A percentile compares a stretch with the other conserved stretches of the same genome.
These are phyloP conservation scores for Notocelia uddmanniana DNA, from an alignment of 2,888 invertebrate genomes.

Conservation along the genomic window DNA sequence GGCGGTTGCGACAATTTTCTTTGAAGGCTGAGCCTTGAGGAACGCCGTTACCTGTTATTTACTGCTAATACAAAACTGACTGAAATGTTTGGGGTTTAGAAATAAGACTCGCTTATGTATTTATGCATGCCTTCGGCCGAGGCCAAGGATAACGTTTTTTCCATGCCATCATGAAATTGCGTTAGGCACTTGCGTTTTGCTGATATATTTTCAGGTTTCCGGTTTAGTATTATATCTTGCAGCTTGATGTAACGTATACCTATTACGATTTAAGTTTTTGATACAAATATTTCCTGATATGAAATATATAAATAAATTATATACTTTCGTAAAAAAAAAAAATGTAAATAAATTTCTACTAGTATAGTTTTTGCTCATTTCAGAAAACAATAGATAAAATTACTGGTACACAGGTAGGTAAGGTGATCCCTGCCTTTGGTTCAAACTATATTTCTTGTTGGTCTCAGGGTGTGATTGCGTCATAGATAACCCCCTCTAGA, in stretches of 20 bases:
- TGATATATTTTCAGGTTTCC: too few species aligned
- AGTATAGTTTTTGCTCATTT: too few species aligned
- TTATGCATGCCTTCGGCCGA: conserved; percentile 17
- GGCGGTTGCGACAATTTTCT: conserved; percentile 57
- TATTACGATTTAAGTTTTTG: not conserved
- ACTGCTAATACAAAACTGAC: conserved; percentile 38
- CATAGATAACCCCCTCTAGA: too few species aligned
- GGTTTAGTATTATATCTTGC: not conserved
- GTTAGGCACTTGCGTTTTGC: not conserved
- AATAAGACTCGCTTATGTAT: conserved; percentile 14
- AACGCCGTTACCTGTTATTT: conserved; percentile 49
- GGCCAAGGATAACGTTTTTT: conserved; percentile 27
- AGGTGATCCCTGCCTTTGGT: too few species aligned
- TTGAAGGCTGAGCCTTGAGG: conserved; percentile 56
- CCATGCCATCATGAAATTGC: conserved; percentile 7
- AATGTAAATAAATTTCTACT: too few species aligned
- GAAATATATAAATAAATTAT: too few species aligned
- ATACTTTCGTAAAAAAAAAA: too few species aligned
- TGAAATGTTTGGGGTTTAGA: conserved; percentile 20
- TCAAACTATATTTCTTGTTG: too few species aligned
- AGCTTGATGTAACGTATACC: not conserved
- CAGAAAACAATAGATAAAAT: too few species aligned
- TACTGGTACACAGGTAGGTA: too few species aligned
- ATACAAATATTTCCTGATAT: too few species aligned
- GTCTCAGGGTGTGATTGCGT: too few species aligned